Evolutionary conservation across 2,888 invertebrate species (phyloP), one percentile per base, ranked within the genome.

Genomic region (Drosophila barbarae): DNA sequence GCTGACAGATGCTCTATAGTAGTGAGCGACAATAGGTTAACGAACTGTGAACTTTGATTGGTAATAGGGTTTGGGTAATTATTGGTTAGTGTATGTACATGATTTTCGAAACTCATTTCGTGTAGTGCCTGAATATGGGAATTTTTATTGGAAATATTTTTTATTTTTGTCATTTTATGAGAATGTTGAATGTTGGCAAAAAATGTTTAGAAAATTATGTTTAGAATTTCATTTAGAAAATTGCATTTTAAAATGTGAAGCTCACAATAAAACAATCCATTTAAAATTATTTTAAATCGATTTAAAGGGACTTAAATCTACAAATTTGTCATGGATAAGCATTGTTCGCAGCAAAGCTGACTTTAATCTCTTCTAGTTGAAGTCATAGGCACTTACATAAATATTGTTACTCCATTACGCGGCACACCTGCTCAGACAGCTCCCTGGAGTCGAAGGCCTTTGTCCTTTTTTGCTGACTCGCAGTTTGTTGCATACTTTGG

Each of bases 391-490:
- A 13, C 46, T 46, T 18, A 18, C 12, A 46, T 46, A 46, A 46
- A 46, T 46, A 30, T 46, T 46, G 8, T 8, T 18, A 13, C 46
- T 18, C 46, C 46, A 30, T 46, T 46, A 46, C 18, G 18, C 8
- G 30, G 18, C 46, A 47, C 53, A 47, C 53, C 53, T 53, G 32
- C 23, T 23, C 23, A 26, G 46, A 44, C n/a, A 46, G 13, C 53
- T 34, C 30, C 44, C 34, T 23, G 35, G 12, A 42, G 26, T 21
- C 34, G 5, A 3, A 28, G 12, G 18, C 3, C 28, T 15, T 8
- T 56, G 53, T 15, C 15, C 46, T 50, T 67, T 63, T 63, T 9
- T 36, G 59, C 63, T 58, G 72, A 64, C 57, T 53, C 57, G 28
- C 55, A 52, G 30, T 54, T 74, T 44, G 49, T 52, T 47, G 71